phyloP scores from a whole-genome alignment of 2,797 vertebrate species.

The Sylvilagus floridanus region DNA sequence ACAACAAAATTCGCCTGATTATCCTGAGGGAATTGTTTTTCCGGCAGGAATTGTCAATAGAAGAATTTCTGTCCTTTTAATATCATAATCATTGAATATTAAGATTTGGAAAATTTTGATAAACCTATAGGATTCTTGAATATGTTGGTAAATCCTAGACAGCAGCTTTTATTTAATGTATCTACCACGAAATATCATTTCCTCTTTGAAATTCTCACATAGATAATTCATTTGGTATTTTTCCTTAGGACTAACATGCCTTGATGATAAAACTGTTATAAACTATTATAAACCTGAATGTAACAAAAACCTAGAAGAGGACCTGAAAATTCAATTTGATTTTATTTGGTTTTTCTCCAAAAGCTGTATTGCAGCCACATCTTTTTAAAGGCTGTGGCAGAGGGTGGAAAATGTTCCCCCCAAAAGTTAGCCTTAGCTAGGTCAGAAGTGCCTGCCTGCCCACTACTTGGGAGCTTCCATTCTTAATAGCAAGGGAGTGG shows the following conservation, averaged over 20 bases:
- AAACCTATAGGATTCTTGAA: slow-evolving; percentile 16
- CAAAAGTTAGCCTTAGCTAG: no score
- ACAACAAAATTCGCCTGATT: not conserved
- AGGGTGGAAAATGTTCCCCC: no score
- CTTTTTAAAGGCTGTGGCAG: not conserved
- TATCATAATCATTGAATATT: slow-evolving; percentile 5
- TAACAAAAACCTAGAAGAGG: not conserved
- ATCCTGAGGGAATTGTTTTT: slow-evolving; percentile 13
- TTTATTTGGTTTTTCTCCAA: slow-evolving; percentile 13
- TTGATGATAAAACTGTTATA: slow-evolving; percentile 44
- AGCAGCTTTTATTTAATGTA: slow-evolving; percentile 28
- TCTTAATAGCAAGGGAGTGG: no score
- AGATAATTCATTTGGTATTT: slow-evolving; percentile 48
- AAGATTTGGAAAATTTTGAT: slow-evolving; percentile 40
- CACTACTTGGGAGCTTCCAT: no score
- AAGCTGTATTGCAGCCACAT: not conserved
- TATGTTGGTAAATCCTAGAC: slow-evolving; percentile 24
- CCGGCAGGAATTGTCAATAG: not conserved
- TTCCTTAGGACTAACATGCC: slow-evolving; percentile 39
- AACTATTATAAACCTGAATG: not conserved
- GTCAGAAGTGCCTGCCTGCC: no score
- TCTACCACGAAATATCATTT: slow-evolving; percentile 25
- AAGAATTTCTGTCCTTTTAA: not conserved
- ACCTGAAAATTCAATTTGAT: slow-evolving; percentile 51
- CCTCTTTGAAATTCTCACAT: slow-evolving; percentile 49